Conservation (phyloP, 2,113 vertebrate genomes). For the Psammodynastes pulverulentus region DNA sequence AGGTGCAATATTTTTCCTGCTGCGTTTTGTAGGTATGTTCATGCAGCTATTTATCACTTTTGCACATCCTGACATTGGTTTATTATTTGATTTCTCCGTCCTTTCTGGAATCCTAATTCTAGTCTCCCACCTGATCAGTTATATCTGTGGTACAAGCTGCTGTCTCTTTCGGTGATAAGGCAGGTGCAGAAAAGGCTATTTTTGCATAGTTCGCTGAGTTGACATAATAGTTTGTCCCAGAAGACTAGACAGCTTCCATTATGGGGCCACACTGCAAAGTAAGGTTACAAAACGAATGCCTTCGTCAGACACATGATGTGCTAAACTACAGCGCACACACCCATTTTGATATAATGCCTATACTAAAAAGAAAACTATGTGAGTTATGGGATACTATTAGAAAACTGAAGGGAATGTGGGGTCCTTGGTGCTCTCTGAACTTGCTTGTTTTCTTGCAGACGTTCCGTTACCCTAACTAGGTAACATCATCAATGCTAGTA, state of each 20-base stretch:
- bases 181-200: conserved; percentile 6
- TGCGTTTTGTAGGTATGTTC: background rate
- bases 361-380: background rate
- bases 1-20: background rate
- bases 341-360: conserved; percentile 13
- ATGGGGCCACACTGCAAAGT: conserved; percentile 12
- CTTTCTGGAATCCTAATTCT: conserved; percentile 12
- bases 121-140: background rate
- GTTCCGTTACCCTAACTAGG: no score
- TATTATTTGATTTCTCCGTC: conserved; percentile 4
- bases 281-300: conserved; percentile 29
- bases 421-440: no score
- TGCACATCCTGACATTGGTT: background rate
- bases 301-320: conserved; percentile 21
- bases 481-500: no score
- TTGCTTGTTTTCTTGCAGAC: no score
- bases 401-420: background rate
- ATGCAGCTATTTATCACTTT: background rate
- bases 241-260: conserved; percentile 17
- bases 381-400: background rate
- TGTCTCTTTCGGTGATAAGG: conserved; percentile 18
- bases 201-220: conserved; percentile 28
- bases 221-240: background rate
- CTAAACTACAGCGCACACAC: conserved; percentile 21
- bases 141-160: background rate